Percentiles rank a stretch among this genome's conserved stretches.
Conservation (phyloP, 1,140 invertebrate species). For the Psix sp. region DNA sequence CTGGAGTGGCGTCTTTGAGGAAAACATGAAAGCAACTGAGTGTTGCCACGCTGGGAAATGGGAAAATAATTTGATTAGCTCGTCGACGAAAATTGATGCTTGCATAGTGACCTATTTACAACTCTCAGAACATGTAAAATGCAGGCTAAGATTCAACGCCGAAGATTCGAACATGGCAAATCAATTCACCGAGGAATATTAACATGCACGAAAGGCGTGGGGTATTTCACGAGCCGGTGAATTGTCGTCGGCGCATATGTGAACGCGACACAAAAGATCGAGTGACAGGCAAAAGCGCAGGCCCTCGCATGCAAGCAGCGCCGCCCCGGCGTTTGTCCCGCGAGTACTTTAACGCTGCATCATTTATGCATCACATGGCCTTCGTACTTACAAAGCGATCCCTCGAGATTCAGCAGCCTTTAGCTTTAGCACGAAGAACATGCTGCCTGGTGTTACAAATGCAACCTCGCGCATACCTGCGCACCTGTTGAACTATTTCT, state of each 20-base stretch:
- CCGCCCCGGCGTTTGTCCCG: conserved; percentile 58
- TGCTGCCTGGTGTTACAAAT: conserved; percentile 63
- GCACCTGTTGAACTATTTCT: conserved; percentile 71
- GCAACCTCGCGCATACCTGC: conserved; percentile 43
- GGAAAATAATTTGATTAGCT: too few relatives aligned
- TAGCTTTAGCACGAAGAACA: conserved; percentile 64
- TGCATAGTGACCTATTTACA: too few relatives aligned
- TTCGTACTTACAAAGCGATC: conserved; percentile 73
- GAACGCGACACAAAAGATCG: conserved; percentile 60
- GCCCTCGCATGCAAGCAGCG: conserved; percentile 59
- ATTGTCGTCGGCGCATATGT: conserved; percentile 45
- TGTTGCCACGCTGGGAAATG: too few relatives aligned
- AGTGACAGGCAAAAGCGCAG: conserved; percentile 64
- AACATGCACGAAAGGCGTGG: conserved; percentile 34
- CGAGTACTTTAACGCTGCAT: conserved; percentile 70
- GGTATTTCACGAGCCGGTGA: conserved; percentile 47
- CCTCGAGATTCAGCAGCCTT: conserved; percentile 69
- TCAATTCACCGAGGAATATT: conserved; percentile 46
- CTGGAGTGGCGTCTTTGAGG: too few relatives aligned
- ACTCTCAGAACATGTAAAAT: conserved; percentile 5
- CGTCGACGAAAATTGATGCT: too few relatives aligned
- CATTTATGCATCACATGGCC: conserved; percentile 73
- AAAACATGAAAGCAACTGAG: too few relatives aligned
- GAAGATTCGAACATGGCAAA: conserved; percentile 48
- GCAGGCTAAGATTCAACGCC: too few relatives aligned